phyloP scores from a whole-genome alignment of 2,113 vertebrate genomes.

The Nycticorax nycticorax region DNA sequence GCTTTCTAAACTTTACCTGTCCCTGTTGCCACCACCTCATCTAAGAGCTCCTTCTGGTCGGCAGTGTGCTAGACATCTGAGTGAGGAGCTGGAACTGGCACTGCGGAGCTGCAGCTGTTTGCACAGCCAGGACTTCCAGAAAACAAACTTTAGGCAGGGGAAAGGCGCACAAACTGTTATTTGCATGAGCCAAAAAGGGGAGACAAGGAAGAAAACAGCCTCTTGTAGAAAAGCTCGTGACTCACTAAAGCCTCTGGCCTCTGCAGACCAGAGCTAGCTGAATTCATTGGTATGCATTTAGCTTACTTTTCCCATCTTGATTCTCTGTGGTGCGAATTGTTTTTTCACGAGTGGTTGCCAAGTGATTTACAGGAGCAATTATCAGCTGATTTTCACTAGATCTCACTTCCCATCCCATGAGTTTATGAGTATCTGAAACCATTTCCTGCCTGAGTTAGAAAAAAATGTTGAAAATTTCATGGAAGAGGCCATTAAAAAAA shows the following conservation, averaged over 20 bases:
- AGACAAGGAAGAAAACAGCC: neutral
- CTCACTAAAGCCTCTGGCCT: neutral
- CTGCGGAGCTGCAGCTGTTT: neutral
- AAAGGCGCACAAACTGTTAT: neutral
- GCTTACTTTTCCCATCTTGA: neutral
- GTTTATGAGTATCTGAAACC: neutral
- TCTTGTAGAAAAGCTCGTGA: neutral
- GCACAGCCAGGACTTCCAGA: neutral
- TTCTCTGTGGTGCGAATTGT: neutral
- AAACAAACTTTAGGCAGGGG: neutral
- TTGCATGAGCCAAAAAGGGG: neutral
- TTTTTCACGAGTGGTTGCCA: neutral
- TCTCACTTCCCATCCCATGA: neutral
- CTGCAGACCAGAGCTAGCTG: neutral
- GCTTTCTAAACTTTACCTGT: neutral
- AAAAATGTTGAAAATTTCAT: neutral
- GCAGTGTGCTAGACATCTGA: neutral
- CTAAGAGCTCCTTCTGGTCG: neutral
- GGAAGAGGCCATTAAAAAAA: neutral
- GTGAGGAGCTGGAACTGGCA: neutral
- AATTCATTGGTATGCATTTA: neutral
- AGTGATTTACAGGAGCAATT: neutral
- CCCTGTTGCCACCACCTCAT: neutral
- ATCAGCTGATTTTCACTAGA: constrained; percentile 2
- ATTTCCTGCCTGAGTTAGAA: neutral